Percentiles rank a stretch among this genome's conserved stretches.
Conservation (phyloP, 1,140 invertebrate genomes). For the Aphelenchoides besseyi region DNA sequence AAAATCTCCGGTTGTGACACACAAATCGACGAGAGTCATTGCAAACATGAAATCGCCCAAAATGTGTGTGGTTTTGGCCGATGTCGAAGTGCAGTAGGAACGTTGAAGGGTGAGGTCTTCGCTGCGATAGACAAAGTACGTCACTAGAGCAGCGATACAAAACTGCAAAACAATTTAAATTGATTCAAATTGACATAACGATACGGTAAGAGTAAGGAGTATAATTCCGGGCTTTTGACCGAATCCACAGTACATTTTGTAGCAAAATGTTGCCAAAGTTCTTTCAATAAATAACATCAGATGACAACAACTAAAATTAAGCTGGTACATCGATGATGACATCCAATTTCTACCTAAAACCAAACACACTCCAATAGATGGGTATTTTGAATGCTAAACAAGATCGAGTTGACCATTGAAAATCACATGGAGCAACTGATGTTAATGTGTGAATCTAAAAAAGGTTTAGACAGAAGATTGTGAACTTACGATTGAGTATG, state of each 20-base stretch:
- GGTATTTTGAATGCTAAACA: constrained; percentile 3
- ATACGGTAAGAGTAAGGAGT: neutral
- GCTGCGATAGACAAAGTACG: neutral
- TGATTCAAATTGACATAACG: neutral
- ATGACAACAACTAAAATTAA: neutral
- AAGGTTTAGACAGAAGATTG: neutral
- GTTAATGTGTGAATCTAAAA: neutral
- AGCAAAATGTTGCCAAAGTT: neutral
- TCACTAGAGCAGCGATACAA: neutral
- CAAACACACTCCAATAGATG: constrained; percentile 6
- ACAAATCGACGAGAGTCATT: neutral
- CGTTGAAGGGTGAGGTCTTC: neutral
- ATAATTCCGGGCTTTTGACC: neutral
- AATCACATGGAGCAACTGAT: neutral
- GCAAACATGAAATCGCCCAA: neutral
- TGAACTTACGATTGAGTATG: neutral
- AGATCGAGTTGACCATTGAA: neutral
- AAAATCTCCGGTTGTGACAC: neutral
- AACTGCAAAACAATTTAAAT: neutral
- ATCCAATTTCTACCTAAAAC: neutral
- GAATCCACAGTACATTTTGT: neutral
- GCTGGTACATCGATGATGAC: no score
- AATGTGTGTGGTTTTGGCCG: neutral
- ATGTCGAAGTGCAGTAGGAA: neutral
- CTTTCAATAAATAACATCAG: neutral